Conservation (phyloP, 1,140 invertebrate genomes). For the Scaptomyza montana region DNA sequence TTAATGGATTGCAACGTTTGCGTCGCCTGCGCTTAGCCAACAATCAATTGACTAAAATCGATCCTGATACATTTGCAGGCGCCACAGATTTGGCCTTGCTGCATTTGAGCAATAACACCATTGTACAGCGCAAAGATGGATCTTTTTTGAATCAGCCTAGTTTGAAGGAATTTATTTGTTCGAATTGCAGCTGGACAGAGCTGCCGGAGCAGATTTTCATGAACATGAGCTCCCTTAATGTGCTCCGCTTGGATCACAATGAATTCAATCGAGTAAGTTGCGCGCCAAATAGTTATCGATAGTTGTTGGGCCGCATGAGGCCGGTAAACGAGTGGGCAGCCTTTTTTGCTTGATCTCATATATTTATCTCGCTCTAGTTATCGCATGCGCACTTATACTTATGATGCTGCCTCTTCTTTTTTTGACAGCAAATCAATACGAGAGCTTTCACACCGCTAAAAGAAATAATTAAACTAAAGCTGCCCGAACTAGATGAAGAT, state of each 20-base stretch:
- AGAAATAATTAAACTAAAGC: slow-evolving; percentile 74
- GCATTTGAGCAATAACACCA: slow-evolving; percentile 85
- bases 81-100: slow-evolving; percentile 84
- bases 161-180: slow-evolving; percentile 68
- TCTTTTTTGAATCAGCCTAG: slow-evolving; percentile 76
- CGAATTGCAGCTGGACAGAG: slow-evolving; percentile 74
- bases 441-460: slow-evolving; percentile 75
- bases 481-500: slow-evolving; percentile 68
- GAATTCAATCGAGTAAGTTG: slow-evolving; percentile 74
- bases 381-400: slow-evolving; percentile 19
- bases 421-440: slow-evolving; percentile 82
- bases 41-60: slow-evolving; percentile 85
- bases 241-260: slow-evolving; percentile 84
- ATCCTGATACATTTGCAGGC: slow-evolving; percentile 84
- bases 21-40: slow-evolving; percentile 84
- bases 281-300: slow-evolving; percentile 54
- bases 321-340: slow-evolving; percentile 36
- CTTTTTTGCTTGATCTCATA: slow-evolving; percentile 9
- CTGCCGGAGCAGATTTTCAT: slow-evolving; percentile 82
- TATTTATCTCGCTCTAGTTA: slow-evolving; percentile 55
- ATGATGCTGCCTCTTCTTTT: slow-evolving; percentile 28
- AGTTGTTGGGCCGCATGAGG: background rate
- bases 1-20: slow-evolving; percentile 57
- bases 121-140: slow-evolving; percentile 78
- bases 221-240: slow-evolving; percentile 83